These are phyloP conservation scores for Pseudorhiza aurosa DNA, from an alignment of 30 jellyfish, hydroid and myxozoan species.

Conservation along the genomic window DNA sequence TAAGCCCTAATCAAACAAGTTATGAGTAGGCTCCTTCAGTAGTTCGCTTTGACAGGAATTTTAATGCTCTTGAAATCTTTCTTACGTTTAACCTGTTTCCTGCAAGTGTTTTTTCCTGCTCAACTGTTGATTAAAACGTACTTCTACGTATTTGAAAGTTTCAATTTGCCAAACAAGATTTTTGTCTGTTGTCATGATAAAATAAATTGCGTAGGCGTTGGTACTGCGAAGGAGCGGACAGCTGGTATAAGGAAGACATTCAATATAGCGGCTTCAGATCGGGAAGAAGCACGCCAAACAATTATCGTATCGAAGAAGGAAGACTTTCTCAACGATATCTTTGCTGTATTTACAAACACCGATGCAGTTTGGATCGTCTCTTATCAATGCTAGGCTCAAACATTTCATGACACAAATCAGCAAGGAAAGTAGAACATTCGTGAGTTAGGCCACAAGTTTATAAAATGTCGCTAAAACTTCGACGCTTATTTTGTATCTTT, in stretches of 20 bases:
- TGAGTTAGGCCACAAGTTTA: not conserved
- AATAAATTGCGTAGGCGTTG: conserved; percentile 5
- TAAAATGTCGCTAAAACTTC: not conserved
- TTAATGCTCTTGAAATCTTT: too few species aligned
- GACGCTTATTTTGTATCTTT: not conserved
- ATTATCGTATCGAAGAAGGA: not conserved
- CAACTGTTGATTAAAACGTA: too few species aligned
- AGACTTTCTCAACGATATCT: not conserved
- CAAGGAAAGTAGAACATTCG: not conserved
- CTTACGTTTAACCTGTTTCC: too few species aligned
- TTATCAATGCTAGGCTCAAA: too few species aligned
- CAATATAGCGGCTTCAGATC: not conserved
- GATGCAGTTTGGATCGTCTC: not conserved
- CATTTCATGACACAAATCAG: too few species aligned
- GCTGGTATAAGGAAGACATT: conserved; percentile 30
- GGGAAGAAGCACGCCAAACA: not conserved
- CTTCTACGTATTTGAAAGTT: not conserved
- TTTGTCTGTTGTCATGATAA: not conserved
- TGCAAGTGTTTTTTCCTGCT: too few species aligned
- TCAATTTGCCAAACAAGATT: not conserved
- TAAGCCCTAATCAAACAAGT: too few species aligned
- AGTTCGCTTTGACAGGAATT: too few species aligned
- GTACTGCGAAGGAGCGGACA: conserved; percentile 48
- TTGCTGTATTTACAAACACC: not conserved
- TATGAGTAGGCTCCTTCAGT: too few species aligned